Evolutionary conservation across 1,140 invertebrate species (phyloP), one percentile per base, ranked within the genome.

Genomic region (Caenorhabditis latens): DNA sequence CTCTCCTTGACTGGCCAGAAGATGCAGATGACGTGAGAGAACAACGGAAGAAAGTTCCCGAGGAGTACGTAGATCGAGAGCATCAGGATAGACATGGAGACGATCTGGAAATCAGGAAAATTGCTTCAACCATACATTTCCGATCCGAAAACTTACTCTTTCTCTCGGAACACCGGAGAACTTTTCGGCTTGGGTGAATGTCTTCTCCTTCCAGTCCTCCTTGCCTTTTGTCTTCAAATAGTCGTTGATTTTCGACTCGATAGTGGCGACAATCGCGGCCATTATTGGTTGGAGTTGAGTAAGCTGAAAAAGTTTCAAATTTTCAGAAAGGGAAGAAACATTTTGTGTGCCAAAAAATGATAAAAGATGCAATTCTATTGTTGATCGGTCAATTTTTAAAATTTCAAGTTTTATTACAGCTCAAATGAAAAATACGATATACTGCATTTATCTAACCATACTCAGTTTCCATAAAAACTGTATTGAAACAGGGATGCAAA

Each of bases 1-100:
- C 71, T 79, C 46, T 79, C 71, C 21, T 79, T 79, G 9, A 79
- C 46, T 50, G 71, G 71, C 71, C 71, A 79, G n/a, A 50, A 50
- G n/a, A 79, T 9, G 40, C 71, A 79, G 40, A 79, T 50, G 71
- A 50, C 11, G 21, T 79, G 71, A 11, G 71, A 79, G 71, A 79
- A 50, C 40, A 79, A 19, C 24, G 71, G 71, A 9, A 79, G n/a
- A 42, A 46, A 79, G 46, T 50, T 79, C 0, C 71, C 71, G 19
- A 79, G 46, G 4, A 79, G n/a, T 2, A 79, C 71, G n/a, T 79
- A 79, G 46, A 24, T 79, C 19, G 71, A 24, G 14, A 79, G 46
- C 71, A 79, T 79, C n/a, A 79, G 46, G n/a, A 79, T 21, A 4
- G 46, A 13, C n/a, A 53, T 19, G 9, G 71, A 79, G 21, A 50